These are phyloP conservation scores for Athrips mouffetella DNA, from an alignment of 2,888 invertebrate genomes.

Conservation along the genomic window DNA sequence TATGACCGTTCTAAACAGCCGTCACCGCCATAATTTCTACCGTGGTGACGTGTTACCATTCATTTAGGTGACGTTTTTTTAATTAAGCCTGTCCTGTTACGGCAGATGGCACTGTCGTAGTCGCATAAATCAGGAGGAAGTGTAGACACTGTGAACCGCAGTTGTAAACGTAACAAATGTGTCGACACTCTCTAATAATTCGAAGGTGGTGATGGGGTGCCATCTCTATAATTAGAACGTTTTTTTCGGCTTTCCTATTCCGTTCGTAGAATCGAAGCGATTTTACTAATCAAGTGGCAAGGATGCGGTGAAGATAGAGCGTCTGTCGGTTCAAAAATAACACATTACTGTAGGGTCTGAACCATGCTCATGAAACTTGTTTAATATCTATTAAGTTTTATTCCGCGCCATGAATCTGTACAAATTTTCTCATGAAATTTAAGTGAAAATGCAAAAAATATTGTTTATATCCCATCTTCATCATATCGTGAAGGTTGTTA, in stretches of 20 bases:
- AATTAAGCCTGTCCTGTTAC: slow-evolving; percentile 22
- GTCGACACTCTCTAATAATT: slow-evolving; percentile 59
- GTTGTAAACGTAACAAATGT: slow-evolving; percentile 55
- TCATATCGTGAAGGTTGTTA: too few relatives aligned
- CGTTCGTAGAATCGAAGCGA: slow-evolving; percentile 3
- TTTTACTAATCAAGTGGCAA: slow-evolving; percentile 1
- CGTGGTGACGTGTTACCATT: slow-evolving; percentile 10
- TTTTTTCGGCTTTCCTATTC: slow-evolving; percentile 20
- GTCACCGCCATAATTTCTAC: not conserved
- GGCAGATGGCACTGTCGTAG: slow-evolving; percentile 14
- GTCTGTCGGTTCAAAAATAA: not conserved
- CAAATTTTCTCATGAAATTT: too few relatives aligned
- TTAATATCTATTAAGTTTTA: too few relatives aligned
- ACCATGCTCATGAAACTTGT: too few relatives aligned
- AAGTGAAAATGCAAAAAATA: too few relatives aligned
- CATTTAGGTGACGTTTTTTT: slow-evolving; percentile 19
- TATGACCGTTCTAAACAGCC: not conserved
- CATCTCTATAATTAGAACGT: slow-evolving; percentile 20
- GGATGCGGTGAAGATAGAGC: not conserved
- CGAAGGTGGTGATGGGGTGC: slow-evolving; percentile 43
- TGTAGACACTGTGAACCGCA: slow-evolving; percentile 56
- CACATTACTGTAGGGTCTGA: too few relatives aligned
- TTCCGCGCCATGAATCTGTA: too few relatives aligned
- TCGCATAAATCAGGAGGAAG: slow-evolving; percentile 59
- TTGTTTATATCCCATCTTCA: too few relatives aligned